Evolutionary conservation across 1,140 invertebrate genomes (phyloP).

Genomic region (Druon quercuslanigerum): DNA sequence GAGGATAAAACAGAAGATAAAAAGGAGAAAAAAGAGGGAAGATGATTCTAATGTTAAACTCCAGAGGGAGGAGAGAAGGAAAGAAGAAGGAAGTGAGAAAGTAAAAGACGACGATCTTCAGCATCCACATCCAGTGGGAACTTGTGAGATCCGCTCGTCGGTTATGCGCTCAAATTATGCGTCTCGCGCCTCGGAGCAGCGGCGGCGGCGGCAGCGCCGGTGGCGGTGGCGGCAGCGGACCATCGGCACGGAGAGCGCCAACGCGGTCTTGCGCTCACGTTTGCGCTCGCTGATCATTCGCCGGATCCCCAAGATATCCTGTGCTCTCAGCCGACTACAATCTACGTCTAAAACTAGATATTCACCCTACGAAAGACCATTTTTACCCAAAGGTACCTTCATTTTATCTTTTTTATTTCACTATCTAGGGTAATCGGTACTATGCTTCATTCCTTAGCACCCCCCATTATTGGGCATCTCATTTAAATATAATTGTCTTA

Average conservation of each 20-base stretch:
- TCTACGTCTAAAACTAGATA: neutral
- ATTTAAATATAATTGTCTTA: neutral
- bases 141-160: slow-evolving; percentile 46
- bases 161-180: slow-evolving; percentile 70
- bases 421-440: neutral
- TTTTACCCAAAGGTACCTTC: neutral
- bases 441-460: too few species aligned
- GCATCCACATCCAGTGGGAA: slow-evolving; percentile 41
- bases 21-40: slow-evolving; percentile 4
- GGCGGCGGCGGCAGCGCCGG: slow-evolving; percentile 53
- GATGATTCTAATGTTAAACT: neutral
- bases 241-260: slow-evolving; percentile 33
- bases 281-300: slow-evolving; percentile 35
- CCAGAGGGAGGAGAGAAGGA: neutral
- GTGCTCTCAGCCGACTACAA: neutral
- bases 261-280: slow-evolving; percentile 35
- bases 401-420: neutral
- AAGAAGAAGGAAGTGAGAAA: neutral
- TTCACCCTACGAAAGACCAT: neutral
- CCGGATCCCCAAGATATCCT: neutral
- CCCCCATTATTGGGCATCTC: neutral
- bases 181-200: slow-evolving; percentile 58
- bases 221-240: slow-evolving; percentile 44
- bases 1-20: slow-evolving; percentile 32
- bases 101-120: slow-evolving; percentile 22